phyloP scores from a whole-genome alignment of 1,140 invertebrate species.

The Hyposmocoma kahamanoa region DNA sequence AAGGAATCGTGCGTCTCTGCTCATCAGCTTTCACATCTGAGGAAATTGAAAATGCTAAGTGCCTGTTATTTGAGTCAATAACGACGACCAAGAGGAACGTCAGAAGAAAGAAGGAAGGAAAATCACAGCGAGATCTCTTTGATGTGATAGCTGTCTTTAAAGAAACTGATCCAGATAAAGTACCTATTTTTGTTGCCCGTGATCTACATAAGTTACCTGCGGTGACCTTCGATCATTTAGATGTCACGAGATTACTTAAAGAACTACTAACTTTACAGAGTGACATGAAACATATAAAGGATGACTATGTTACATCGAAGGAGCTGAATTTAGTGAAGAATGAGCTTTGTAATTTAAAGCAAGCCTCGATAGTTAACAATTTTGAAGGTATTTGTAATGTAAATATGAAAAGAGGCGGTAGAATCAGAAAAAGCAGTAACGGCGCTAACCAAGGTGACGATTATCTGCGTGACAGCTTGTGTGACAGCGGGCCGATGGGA shows the following conservation, averaged over 20 bases:
- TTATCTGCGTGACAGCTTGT: background rate
- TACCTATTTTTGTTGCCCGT: background rate
- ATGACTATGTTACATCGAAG: background rate
- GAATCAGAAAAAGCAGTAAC: no score
- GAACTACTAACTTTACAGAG: background rate
- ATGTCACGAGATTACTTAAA: no score
- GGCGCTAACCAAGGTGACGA: background rate
- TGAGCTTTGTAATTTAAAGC: background rate
- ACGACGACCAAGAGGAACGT: background rate
- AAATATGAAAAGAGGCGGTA: background rate
- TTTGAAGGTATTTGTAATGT: background rate
- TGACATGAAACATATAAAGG: background rate
- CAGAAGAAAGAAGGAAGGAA: background rate
- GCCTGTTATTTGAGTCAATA: background rate
- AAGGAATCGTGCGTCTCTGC: background rate
- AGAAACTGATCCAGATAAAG: no score
- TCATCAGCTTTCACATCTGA: background rate
- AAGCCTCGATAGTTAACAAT: background rate
- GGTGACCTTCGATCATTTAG: slow-evolving; percentile 1
- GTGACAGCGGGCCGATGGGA: background rate
- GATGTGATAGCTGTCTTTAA: background rate
- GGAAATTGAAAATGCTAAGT: background rate
- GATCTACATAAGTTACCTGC: background rate
- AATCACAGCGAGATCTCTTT: background rate
- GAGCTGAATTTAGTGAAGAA: background rate